Percentiles rank a stretch among this genome's conserved stretches.
Conservation (phyloP, 2,797 vertebrate genomes). For the Micromesistius poutassou region DNA sequence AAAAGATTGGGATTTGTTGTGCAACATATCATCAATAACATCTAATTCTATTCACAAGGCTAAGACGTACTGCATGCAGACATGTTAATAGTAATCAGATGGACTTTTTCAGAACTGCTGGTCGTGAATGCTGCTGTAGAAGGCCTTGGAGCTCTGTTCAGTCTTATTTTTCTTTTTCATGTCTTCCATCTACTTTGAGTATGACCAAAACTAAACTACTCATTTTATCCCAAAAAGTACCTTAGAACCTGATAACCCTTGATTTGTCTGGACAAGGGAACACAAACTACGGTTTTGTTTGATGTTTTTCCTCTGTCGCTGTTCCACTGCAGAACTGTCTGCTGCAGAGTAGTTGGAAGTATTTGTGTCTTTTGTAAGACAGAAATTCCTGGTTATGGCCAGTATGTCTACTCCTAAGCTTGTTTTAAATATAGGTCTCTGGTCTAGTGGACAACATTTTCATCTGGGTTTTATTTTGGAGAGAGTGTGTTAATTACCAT, state of each 20-base stretch:
- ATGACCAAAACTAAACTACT: background rate
- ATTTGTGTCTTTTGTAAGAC: background rate
- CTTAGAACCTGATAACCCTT: constrained; percentile 1
- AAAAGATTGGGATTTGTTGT: background rate
- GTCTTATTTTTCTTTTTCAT: background rate
- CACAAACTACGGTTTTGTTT: background rate
- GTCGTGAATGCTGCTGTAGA: background rate
- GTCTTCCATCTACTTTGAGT: background rate
- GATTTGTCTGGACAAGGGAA: background rate
- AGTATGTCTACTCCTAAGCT: background rate
- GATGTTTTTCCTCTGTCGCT: background rate
- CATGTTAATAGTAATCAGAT: background rate
- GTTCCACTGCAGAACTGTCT: constrained; percentile 1
- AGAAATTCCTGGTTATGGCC: background rate
- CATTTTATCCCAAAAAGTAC: background rate
- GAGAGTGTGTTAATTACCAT: background rate
- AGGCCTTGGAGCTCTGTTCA: background rate
- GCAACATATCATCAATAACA: background rate
- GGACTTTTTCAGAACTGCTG: background rate
- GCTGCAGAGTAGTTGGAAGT: background rate
- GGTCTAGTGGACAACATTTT: background rate
- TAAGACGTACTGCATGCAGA: background rate
- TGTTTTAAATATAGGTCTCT: constrained; percentile 6
- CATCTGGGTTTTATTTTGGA: background rate
- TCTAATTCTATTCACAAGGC: background rate